A percentile compares a stretch with the other conserved stretches of the same genome.
Evolutionary conservation across 2,888 invertebrate genomes (phyloP).

Genomic region (Caenorhabditis uteleia): DNA sequence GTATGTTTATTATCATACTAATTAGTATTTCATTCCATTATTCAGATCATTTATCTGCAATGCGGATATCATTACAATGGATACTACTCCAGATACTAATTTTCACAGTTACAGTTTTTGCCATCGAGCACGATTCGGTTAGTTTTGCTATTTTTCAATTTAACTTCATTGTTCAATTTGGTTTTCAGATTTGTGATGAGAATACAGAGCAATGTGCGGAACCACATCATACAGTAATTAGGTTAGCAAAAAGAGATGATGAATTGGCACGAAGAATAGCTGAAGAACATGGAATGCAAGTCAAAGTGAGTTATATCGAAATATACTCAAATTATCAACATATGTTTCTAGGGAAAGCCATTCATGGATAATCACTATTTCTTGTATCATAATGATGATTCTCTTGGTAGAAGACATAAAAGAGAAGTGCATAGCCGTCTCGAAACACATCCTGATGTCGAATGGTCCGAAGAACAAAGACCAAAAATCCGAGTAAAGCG

Average conservation of each 20-base stretch:
- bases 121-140: slow-evolving; percentile 51
- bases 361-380: slow-evolving; percentile 68
- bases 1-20: too few relatives aligned
- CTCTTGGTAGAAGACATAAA: slow-evolving; percentile 50
- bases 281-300: slow-evolving; percentile 60
- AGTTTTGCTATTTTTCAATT: slow-evolving; percentile 6
- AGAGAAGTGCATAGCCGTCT: slow-evolving; percentile 29
- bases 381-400: slow-evolving; percentile 55
- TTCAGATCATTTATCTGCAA: slow-evolving; percentile 4
- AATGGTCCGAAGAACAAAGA: slow-evolving; percentile 52
- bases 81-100: slow-evolving; percentile 18
- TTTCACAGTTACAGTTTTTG: slow-evolving; percentile 12
- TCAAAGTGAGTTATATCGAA: too few relatives aligned
- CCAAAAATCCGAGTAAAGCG: slow-evolving; percentile 59
- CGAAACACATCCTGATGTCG: slow-evolving; percentile 56
- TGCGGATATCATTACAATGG: slow-evolving; percentile 31
- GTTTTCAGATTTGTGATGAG: slow-evolving; percentile 28
- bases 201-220: slow-evolving; percentile 35
- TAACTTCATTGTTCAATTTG: not conserved
- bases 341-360: too few relatives aligned
- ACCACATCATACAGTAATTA: slow-evolving; percentile 59
- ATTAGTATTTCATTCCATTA: not conserved
- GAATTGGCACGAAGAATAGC: slow-evolving; percentile 62
- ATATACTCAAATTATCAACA: slow-evolving; percentile 6
- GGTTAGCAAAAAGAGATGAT: slow-evolving; percentile 64